Conservation (phyloP, 2,797 vertebrate genomes). For the Hyperoplus immaculatus region DNA sequence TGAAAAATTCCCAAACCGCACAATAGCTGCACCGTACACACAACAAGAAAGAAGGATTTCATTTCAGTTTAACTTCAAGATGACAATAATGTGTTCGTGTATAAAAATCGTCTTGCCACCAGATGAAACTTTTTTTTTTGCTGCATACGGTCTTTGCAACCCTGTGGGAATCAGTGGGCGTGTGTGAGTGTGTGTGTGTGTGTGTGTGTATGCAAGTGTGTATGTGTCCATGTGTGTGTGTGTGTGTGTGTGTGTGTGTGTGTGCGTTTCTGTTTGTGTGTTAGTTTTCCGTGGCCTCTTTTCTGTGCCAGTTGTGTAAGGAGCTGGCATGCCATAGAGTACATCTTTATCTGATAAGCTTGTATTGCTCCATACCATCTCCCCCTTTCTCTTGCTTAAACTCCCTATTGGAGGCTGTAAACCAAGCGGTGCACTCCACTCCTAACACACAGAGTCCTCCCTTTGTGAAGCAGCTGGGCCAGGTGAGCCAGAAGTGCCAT, state of each 20-base stretch:
- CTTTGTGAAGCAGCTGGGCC: conserved; percentile 56
- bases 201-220: no score
- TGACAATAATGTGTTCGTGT: neutral
- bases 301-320: conserved; percentile 47
- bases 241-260: conserved; percentile 2
- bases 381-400: conserved; percentile 24
- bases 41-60: neutral
- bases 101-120: neutral
- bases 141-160: neutral
- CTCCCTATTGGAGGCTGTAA: conserved; percentile 42
- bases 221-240: no score
- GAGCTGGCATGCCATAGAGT: conserved; percentile 34
- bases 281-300: conserved; percentile 3
- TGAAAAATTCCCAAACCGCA: neutral
- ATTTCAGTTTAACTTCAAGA: neutral
- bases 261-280: neutral
- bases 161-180: neutral
- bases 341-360: conserved; percentile 65
- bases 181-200: no score
- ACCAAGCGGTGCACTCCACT: conserved; percentile 51
- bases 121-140: neutral
- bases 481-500: conserved; percentile 61
- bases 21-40: neutral
- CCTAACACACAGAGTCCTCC: conserved; percentile 42
- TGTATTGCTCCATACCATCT: conserved; percentile 49